Base-by-base conservation (phyloP, 2,797 vertebrate genomes). In the Karalla daura region DNA sequence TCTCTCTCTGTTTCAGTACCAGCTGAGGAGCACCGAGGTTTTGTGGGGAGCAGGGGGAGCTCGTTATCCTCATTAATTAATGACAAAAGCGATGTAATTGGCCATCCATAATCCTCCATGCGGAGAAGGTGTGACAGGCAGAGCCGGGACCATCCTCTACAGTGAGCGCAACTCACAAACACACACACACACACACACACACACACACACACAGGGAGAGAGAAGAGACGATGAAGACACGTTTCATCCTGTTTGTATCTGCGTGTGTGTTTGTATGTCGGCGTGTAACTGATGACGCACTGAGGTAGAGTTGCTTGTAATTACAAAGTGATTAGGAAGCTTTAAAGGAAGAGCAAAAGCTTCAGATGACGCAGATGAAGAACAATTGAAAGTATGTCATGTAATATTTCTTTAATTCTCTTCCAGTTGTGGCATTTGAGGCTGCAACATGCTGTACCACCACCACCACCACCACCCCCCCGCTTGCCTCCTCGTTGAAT, bases 51-150 rank as follows among this genome's bases (percentile, higher is more conserved):
- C 90, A 87, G 88, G 78, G 72, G 58, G 82, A 89, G 86, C 85
- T 78, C 73, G 86, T 78, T 93, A 93, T 90, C 88, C 83, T 93
- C 80, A 86, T 91, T 86, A 86, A 89, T 94, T 93, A 91, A 86
- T 89, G 91, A 86, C 89, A 94, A 93, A 94, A 94, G 94, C 93
- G 69, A 93, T 95, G 90, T 93, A 94, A 93, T 92, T 91, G 74
- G 92, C 94, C 91, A 75, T 94, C 91, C 93, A 95, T 95, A 93
- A 92, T 93, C 90, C 86, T 88, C 91, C 88, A 92, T 88, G 93
- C 89, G 86, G 83, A 85, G 87, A 90, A 66, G 32, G 68, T 83
- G 92, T 94, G 94, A 93, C 94, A 95, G 94, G 86, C 89, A 83
- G 88, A 83, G 71, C 71, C 66, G 80, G 87, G 81, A 77, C 87